Evolutionary conservation across 2,113 vertebrate genomes (phyloP).

Genomic region (Nannospalax galili): DNA sequence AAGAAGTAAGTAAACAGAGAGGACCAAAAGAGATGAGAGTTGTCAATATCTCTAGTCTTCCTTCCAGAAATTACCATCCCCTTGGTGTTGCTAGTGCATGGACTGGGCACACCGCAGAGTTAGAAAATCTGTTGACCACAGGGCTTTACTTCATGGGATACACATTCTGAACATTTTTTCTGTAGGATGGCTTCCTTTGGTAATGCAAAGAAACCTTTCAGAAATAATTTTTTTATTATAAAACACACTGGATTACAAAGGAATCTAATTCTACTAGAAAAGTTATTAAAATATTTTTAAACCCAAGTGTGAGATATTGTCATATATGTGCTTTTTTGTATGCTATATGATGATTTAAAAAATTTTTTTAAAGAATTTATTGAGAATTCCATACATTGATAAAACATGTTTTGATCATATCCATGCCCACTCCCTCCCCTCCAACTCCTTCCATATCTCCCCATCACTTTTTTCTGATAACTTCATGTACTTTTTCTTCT

Average conservation of each 20-base stretch:
- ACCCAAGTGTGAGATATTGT: neutral
- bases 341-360: too few relatives aligned
- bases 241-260: neutral
- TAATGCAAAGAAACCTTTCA: neutral
- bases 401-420: too few relatives aligned
- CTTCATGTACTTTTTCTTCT: too few relatives aligned
- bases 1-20: neutral
- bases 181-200: neutral
- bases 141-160: neutral
- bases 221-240: neutral
- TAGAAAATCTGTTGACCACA: neutral
- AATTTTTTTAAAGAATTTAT: too few relatives aligned
- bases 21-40: neutral
- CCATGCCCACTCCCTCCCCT: too few relatives aligned
- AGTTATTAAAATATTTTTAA: constrained; percentile 38
- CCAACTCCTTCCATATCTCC: too few relatives aligned
- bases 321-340: neutral
- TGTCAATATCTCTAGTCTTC: neutral
- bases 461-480: too few relatives aligned
- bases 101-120: neutral
- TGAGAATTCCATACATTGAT: too few relatives aligned
- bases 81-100: neutral
- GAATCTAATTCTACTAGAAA: neutral
- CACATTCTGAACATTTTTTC: neutral
- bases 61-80: constrained; percentile 14